Evolutionary conservation across 2,113 vertebrate species (phyloP), one percentile per base, ranked within the genome.

Genomic region (Ardeotis arabs): DNA sequence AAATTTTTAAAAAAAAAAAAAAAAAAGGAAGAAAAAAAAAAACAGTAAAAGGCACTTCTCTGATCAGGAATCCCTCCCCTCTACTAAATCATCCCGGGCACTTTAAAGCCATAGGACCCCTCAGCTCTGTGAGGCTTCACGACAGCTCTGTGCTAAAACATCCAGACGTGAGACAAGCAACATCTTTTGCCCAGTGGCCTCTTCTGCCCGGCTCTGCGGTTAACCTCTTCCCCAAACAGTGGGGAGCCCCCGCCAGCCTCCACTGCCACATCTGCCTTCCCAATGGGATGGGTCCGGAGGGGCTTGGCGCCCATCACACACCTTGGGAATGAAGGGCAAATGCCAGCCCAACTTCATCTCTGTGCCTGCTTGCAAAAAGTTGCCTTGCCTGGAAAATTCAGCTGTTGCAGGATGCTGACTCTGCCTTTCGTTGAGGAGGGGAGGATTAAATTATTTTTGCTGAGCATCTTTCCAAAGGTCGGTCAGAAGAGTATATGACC

Each of bases 41-140:
- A 78, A 78, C 27, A 80, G 84, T 55, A 94, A 95, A 94, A 97
- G 86, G 87, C 77, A 91, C 87, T 94, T 96, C 96, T 97, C 94
- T 95, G 97, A 97, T 96, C 92, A 96, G 85, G 89, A 92, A 97
- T 96, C 96, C 84, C 93, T 96, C 87, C 90, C 88, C 89, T 96
- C 81, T 74, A 95, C 92, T 98, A 97, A 97, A 98, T 98, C 97
- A 97, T 95, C 47, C 66, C 0, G 5, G 74, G 87, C 96, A 95
- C 90, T 97, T 96, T 95, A 94, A 96, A 96, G 90, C 87, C 66
- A 69, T 63, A 94, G 90, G 79, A 91, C 91, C 50, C 56, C 87
- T 84, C 82, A 94, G 95, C 89, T 96, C 96, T 97, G 96, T 0
- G 79, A 96, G 95, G 89, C 80, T 95, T 97, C 87, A 92, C 3